Base-by-base conservation (phyloP, 2,797 vertebrate species). In the Lepidocolaptes lacrymiger region DNA sequence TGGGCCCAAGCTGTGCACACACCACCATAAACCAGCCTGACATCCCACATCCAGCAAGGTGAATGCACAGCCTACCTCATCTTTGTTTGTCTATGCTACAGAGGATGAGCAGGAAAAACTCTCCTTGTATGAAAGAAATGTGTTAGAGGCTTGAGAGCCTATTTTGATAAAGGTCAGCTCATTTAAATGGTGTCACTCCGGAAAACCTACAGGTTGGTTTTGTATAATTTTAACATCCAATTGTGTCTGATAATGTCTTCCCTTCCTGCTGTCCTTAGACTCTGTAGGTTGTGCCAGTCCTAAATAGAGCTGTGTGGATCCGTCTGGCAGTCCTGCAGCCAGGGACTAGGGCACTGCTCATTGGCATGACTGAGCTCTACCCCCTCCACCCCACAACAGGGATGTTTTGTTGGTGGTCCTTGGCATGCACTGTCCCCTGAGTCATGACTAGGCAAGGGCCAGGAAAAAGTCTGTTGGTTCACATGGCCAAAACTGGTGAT, bases 311-410 rank as follows among this genome's bases (percentile, higher is more conserved):
- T 8, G 32, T 18, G 22, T 67, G 43, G n/a, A n/a, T 48, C 11
- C n/a, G 10, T 15, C 30, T 2, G 3, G 55, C 26, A 64, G 46
- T 30, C 16, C 73, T 37, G 21, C 0, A 12, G 44, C 66, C 34
- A 19, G 12, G 22, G 36, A 7, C 2, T 11, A 58, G 30, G 18
- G 19, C 58, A 17, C 28, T 22, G 48, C n/a, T 55, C 1, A 0
- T 18, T n/a, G 43, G 32, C 41, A 44, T 19, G 56, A 41, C 21
- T 2, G 61, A 89, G n/a, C 48, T 84, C 44, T 23, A 3, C 13
- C 13, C 3, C 2, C 17, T 63, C 15, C 34, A 72, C 28, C 10
- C 74, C 49, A 5, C 2, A 20, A 23, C 48, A 81, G 49, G 32
- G 44, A 41, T 10, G 18, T 14, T 41, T 69, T 78, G 77, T 9